Percentiles rank a stretch among this genome's conserved stretches.
phyloP scores from a whole-genome alignment of 2,113 vertebrate species.

The Bos indicus region DNA sequence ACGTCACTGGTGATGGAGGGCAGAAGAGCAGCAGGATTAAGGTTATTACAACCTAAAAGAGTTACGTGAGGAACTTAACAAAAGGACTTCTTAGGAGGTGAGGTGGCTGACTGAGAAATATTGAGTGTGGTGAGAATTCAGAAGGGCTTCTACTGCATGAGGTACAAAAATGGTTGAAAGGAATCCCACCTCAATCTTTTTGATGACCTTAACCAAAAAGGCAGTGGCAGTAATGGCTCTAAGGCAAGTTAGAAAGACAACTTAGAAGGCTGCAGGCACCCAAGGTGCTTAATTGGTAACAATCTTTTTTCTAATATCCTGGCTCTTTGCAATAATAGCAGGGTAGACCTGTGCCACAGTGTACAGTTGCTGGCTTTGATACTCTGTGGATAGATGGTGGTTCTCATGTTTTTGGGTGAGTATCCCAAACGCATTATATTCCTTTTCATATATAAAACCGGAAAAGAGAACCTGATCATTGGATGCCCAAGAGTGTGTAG shows the following conservation, averaged over 20 bases:
- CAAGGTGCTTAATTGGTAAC: neutral
- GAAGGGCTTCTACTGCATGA: neutral
- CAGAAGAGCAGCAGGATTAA: neutral
- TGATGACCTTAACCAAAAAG: neutral
- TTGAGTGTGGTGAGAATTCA: neutral
- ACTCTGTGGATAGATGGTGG: neutral
- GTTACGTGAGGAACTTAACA: neutral
- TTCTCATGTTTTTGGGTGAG: neutral
- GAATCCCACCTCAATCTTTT: neutral
- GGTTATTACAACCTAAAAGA: neutral
- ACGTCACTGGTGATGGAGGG: neutral
- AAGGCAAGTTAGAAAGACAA: neutral
- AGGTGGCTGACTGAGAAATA: neutral
- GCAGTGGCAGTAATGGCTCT: neutral
- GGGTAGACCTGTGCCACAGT: neutral
- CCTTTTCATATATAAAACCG: neutral
- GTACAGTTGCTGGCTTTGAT: neutral
- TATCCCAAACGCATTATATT: neutral
- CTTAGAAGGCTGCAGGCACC: neutral
- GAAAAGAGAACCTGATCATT: neutral
- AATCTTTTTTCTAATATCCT: neutral
- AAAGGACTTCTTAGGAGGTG: neutral
- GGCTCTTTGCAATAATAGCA: neutral
- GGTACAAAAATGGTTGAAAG: neutral
- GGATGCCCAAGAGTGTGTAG: neutral